Percentiles rank a stretch among this genome's conserved stretches.
Evolutionary conservation across 2,888 invertebrate genomes (phyloP).

Genomic region (Frankliniella intonsa): DNA sequence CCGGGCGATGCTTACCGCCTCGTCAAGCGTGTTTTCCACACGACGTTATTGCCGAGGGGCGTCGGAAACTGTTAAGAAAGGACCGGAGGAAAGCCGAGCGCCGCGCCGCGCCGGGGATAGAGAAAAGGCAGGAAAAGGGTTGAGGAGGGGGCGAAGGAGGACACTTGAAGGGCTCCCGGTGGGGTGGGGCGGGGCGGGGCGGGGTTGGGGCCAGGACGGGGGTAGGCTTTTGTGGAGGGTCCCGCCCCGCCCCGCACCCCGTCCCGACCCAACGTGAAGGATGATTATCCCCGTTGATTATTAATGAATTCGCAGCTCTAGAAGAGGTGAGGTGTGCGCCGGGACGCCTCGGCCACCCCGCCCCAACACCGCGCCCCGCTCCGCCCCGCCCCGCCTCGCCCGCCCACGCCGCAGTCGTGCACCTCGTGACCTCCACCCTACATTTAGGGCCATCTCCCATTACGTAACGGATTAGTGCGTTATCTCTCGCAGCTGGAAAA

Average conservation of each 20-base stretch:
- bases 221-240: neutral
- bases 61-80: too few relatives aligned
- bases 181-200: too few relatives aligned
- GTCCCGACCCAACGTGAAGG: neutral
- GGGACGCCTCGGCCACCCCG: neutral
- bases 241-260: neutral
- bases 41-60: too few relatives aligned
- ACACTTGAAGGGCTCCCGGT: too few relatives aligned
- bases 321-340: constrained; percentile 10
- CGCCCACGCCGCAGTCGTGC: neutral
- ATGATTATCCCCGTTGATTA: constrained; percentile 17
- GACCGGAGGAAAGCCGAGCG: too few relatives aligned
- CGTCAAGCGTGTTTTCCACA: too few relatives aligned
- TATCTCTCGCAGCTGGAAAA: too few relatives aligned
- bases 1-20: too few relatives aligned
- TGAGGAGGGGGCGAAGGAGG: too few relatives aligned
- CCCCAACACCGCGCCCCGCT: neutral
- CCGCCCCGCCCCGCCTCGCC: constrained; percentile 7
- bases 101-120: too few relatives aligned
- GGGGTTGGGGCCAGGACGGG: neutral
- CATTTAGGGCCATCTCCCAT: neutral
- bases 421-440: neutral
- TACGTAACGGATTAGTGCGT: too few relatives aligned
- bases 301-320: constrained; percentile 22
- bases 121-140: too few relatives aligned